A percentile compares a stretch with the other conserved stretches of the same genome.
Evolutionary conservation across 1,140 invertebrate genomes (phyloP).

Genomic region (Drosophila kepulauana): DNA sequence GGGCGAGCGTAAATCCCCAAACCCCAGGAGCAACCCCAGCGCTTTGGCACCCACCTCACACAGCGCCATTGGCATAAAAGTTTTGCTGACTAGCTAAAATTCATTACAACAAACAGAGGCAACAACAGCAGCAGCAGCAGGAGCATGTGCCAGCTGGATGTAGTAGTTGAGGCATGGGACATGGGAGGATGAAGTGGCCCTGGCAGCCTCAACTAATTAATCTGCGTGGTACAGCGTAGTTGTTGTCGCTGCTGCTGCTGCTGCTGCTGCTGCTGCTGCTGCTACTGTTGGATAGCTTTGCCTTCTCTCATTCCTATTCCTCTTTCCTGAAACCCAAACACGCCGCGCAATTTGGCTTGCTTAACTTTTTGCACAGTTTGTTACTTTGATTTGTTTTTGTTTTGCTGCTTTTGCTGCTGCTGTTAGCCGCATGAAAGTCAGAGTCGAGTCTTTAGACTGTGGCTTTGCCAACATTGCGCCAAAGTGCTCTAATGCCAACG

Average conservation of each 20-base stretch:
- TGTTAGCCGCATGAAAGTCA: slow-evolving; percentile 72
- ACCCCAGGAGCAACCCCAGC: background rate
- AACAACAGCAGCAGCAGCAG: slow-evolving; percentile 10
- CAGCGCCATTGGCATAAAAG: slow-evolving; percentile 79
- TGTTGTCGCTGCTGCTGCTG: slow-evolving; percentile 17
- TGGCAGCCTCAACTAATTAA: slow-evolving; percentile 83
- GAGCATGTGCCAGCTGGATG: slow-evolving; percentile 70
- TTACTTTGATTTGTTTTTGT: slow-evolving; percentile 83
- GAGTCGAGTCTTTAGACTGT: slow-evolving; percentile 80
- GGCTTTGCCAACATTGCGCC: slow-evolving; percentile 59
- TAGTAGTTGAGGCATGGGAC: slow-evolving; percentile 16
- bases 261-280: slow-evolving; percentile 22
- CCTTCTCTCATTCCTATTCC: background rate
- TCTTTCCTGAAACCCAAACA: slow-evolving; percentile 26
- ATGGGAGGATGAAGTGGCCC: slow-evolving; percentile 26
- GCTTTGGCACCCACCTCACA: slow-evolving; percentile 41
- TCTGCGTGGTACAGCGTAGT: slow-evolving; percentile 68
- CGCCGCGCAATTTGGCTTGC: slow-evolving; percentile 78
- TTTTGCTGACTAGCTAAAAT: slow-evolving; percentile 84
- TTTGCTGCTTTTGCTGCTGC: slow-evolving; percentile 52
- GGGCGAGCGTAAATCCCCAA: slow-evolving; percentile 6
- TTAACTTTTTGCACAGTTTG: slow-evolving; percentile 81
- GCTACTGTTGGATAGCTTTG: slow-evolving; percentile 34
- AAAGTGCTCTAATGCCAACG: slow-evolving; percentile 64
- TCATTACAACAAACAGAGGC: slow-evolving; percentile 77